These are phyloP conservation scores for Ianthella basta DNA, from an alignment of 37 sponge, comb jelly and placozoan species.

Conservation along the genomic window DNA sequence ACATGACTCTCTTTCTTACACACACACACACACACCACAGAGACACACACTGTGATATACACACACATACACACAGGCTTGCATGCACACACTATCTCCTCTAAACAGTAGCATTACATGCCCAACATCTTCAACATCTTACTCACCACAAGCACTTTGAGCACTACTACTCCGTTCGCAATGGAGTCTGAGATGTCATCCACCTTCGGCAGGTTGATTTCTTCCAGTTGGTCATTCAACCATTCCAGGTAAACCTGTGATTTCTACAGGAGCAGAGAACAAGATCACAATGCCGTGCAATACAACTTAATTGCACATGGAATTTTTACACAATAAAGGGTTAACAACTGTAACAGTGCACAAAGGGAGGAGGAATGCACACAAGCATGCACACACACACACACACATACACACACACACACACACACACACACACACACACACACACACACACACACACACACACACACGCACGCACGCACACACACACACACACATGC, in stretches of 20 bases:
- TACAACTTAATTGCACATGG: no score
- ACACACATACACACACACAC: no score
- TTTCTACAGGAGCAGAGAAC: neutral
- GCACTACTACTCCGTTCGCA: conserved; percentile 50
- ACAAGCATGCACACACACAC: no score
- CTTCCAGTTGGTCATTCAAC: conserved; percentile 62
- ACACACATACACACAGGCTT: neutral
- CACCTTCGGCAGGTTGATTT: conserved; percentile 1
- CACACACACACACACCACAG: neutral
- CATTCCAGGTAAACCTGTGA: conserved; percentile 62
- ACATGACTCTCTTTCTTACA: neutral
- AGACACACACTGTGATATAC: neutral
- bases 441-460: conserved; percentile 33
- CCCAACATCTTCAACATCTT: neutral
- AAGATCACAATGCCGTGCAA: neutral
- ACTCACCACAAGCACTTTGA: conserved; percentile 69
- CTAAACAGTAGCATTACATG: neutral
- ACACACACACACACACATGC: conserved; percentile 28
- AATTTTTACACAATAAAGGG: no score
- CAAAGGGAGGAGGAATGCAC: no score
- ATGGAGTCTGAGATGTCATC: conserved; percentile 53
- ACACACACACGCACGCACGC: conserved; percentile 26
- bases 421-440: conserved; percentile 16
- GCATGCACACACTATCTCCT: neutral
- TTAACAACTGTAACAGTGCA: neutral